Base-by-base conservation (phyloP, 2,888 invertebrate species). In the Cecidostiba fungosa region DNA sequence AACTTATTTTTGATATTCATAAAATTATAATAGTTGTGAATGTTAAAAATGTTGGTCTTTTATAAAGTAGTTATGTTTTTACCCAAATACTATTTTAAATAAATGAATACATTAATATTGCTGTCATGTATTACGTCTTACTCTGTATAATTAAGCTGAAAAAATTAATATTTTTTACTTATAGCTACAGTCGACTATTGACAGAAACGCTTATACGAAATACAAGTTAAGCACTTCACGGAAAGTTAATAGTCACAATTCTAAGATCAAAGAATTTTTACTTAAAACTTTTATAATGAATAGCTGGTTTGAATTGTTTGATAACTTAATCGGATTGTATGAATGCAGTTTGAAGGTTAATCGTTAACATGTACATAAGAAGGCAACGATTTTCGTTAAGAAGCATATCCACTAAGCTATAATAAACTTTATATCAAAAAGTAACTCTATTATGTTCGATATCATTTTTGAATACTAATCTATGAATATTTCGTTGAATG, bases 31-130 rank as follows among this genome's bases (percentile, higher is more conserved):
- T 43, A 43, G 19, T 50, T 50, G 16, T 19, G 50, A 50, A 59
- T n/a, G 4, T 6, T n/a, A 59, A 23, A 23, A n/a, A 59, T 59
- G 8, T 59, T n/a, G 19, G 54, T n/a, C 4, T 23, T 8, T 8
- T 59, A n/a, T 59, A 3, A 50, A 50, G 50, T 50, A 19, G 19
- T 59, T n/a, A 6, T 50, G n/a, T n/a, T n/a, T 50, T 50, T 23
- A 59, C 54, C 54, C 19, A 59, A 59, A 59, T 59, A 59, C 54
- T 59, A 59, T 59, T 59, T 59, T n/a, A 59, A 59, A 59, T 59
- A 59, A 59, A n/a, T 50, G 3, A 14, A 16, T 50, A 47, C 8
- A 12, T 47, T 54, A 54, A 5, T 54, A 54, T 16, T 50, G 19
- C 3, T 54, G 5, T 39, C 39, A 39, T 39, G 39, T 39, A 39